Conservation (phyloP, 1,140 invertebrate species). For the Goniozus legneri region DNA sequence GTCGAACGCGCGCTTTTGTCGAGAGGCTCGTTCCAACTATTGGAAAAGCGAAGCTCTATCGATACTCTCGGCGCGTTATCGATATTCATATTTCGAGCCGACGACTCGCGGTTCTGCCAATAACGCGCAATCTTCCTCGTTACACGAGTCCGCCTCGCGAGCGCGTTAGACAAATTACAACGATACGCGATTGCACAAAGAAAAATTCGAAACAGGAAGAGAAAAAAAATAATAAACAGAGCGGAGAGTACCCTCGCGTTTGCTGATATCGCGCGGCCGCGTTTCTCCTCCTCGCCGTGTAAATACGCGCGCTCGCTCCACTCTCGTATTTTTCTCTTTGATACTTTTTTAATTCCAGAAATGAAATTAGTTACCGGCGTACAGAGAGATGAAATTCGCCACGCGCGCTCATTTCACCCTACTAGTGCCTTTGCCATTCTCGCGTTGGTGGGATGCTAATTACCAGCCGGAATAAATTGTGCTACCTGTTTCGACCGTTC, state of each 20-base stretch:
- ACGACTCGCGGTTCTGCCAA: too few species aligned
- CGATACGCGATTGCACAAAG: slow-evolving; percentile 13
- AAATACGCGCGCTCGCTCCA: neutral
- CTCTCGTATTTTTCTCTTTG: too few species aligned
- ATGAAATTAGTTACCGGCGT: slow-evolving; percentile 22
- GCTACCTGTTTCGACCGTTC: too few species aligned
- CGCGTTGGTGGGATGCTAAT: slow-evolving; percentile 2
- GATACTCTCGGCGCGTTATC: too few species aligned
- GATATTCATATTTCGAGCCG: too few species aligned
- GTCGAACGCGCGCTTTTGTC: too few species aligned
- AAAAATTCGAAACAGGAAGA: too few species aligned
- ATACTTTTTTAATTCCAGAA: slow-evolving; percentile 32
- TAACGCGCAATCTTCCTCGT: too few species aligned
- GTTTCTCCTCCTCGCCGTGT: neutral
- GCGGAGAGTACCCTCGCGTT: slow-evolving; percentile 2
- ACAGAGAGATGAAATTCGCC: slow-evolving; percentile 3
- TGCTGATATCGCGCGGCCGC: slow-evolving; percentile 1
- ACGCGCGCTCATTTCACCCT: neutral
- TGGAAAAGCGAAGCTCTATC: too few species aligned
- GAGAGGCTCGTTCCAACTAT: too few species aligned
- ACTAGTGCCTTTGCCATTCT: neutral
- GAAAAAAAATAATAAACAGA: too few species aligned
- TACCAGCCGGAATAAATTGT: slow-evolving; percentile 12
- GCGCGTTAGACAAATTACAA: slow-evolving; percentile 6
- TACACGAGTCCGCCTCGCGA: too few species aligned